These are phyloP conservation scores for Ariopsis seemanni DNA, from an alignment of 2,113 vertebrate species.

Conservation along the genomic window DNA sequence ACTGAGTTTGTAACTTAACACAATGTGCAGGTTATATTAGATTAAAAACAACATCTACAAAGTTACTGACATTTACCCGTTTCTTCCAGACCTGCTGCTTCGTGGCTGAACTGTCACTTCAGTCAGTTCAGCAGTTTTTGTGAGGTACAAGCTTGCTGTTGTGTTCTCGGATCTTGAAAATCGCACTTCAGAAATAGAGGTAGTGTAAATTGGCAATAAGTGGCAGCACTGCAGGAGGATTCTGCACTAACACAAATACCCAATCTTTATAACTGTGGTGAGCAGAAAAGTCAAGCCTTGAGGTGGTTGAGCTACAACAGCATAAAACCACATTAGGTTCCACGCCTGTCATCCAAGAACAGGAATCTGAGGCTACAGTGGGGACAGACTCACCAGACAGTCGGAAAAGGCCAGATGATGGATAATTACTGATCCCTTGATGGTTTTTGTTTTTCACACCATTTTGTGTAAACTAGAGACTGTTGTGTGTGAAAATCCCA, in stretches of 20 bases:
- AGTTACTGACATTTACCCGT: too few species aligned
- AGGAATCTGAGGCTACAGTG: neutral
- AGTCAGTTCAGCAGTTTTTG: too few species aligned
- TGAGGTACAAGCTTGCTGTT: too few species aligned
- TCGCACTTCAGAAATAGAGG: too few species aligned
- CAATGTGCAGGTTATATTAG: too few species aligned
- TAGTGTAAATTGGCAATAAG: too few species aligned
- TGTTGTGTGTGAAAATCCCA: neutral
- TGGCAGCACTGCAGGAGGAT: neutral
- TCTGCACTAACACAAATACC: neutral
- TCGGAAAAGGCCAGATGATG: neutral
- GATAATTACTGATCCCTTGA: neutral
- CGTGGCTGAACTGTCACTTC: too few species aligned
- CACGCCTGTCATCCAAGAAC: neutral
- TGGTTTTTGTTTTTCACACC: neutral
- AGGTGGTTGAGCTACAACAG: neutral
- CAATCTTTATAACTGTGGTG: neutral
- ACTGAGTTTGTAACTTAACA: too few species aligned
- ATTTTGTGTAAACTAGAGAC: neutral
- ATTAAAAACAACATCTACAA: too few species aligned
- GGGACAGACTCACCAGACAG: neutral
- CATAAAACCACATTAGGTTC: neutral
- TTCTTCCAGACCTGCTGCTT: too few species aligned
- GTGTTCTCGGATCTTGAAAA: too few species aligned
- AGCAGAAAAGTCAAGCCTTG: neutral